A percentile compares a stretch with the other conserved stretches of the same genome.
phyloP scores from a whole-genome alignment of 2,888 invertebrate genomes.

The Sisyra nigra region DNA sequence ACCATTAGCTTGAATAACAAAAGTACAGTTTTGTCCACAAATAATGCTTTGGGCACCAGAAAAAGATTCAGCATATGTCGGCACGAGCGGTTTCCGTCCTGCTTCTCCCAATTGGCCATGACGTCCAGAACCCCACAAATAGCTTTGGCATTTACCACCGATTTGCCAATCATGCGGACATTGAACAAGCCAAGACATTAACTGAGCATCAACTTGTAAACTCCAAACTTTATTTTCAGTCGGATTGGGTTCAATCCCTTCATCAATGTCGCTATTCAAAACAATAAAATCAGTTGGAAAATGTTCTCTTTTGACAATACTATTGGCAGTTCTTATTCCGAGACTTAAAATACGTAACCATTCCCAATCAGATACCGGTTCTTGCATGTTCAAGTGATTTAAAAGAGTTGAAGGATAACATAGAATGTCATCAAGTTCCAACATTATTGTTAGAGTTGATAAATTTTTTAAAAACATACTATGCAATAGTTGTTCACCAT shows the following conservation, averaged over 20 bases:
- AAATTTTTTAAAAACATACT: conserved; percentile 40
- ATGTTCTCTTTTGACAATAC: conserved; percentile 30
- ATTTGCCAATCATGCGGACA: conserved; percentile 47
- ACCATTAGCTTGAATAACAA: conserved; percentile 42
- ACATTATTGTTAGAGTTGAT: conserved; percentile 32
- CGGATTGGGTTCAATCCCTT: conserved; percentile 14
- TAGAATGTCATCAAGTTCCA: conserved; percentile 34
- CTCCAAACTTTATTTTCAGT: conserved; percentile 36
- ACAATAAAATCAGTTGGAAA: conserved; percentile 27
- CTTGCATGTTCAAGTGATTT: conserved; percentile 25
- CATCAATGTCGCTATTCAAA: conserved; percentile 15
- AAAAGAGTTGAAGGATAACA: conserved; percentile 31
- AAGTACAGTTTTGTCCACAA: conserved; percentile 49
- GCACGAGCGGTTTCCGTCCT: conserved; percentile 27
- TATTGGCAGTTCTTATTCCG: conserved; percentile 35
- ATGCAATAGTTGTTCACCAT: conserved; percentile 39
- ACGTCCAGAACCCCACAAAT: conserved; percentile 43
- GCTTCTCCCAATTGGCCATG: conserved; percentile 44
- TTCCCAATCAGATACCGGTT: conserved; percentile 30
- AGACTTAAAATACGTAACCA: conserved; percentile 39
- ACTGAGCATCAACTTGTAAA: conserved; percentile 38
- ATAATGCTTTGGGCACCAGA: conserved; percentile 36
- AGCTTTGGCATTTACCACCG: conserved; percentile 41
- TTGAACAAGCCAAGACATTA: conserved; percentile 42
- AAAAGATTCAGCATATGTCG: conserved; percentile 30